A percentile compares a stretch with the other conserved stretches of the same genome.
These are phyloP conservation scores for Nomada fabriciana DNA, from an alignment of 2,888 invertebrate species.

Conservation along the genomic window DNA sequence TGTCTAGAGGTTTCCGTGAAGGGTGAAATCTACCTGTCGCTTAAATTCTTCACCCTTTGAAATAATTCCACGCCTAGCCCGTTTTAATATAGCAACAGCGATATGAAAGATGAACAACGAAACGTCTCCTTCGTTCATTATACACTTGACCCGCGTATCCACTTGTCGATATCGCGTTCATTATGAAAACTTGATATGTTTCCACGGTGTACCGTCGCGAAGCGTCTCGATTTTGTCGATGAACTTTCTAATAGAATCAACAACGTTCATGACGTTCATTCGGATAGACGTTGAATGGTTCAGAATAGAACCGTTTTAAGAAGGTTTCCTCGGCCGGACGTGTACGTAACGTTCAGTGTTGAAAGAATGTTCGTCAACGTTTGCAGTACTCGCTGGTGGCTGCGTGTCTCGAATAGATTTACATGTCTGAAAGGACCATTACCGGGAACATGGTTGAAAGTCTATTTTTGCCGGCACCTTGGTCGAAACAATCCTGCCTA, in stretches of 20 bases:
- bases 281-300: not conserved
- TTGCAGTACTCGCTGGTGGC: conserved; percentile 17
- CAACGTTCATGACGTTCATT: not conserved
- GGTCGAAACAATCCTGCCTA: conserved; percentile 48
- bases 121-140: conserved; percentile 17
- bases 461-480: conserved; percentile 48
- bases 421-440: conserved; percentile 74
- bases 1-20: no score
- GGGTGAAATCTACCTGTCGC: no score
- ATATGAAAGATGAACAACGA: not conserved
- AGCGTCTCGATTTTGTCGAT: not conserved
- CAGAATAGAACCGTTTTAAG: not conserved
- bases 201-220: not conserved
- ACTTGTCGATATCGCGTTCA: conserved; percentile 21
- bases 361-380: conserved; percentile 47
- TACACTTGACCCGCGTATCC: conserved; percentile 2
- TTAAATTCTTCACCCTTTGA: no score
- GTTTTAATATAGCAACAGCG: not conserved
- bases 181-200: not conserved
- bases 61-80: no score
- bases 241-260: conserved; percentile 1
- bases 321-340: no score
- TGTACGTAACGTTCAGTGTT: not conserved
- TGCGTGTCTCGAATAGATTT: conserved; percentile 72
- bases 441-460: conserved; percentile 43